These are phyloP conservation scores for Teleogryllus oceanicus DNA, from an alignment of 2,888 invertebrate species.

Conservation along the genomic window DNA sequence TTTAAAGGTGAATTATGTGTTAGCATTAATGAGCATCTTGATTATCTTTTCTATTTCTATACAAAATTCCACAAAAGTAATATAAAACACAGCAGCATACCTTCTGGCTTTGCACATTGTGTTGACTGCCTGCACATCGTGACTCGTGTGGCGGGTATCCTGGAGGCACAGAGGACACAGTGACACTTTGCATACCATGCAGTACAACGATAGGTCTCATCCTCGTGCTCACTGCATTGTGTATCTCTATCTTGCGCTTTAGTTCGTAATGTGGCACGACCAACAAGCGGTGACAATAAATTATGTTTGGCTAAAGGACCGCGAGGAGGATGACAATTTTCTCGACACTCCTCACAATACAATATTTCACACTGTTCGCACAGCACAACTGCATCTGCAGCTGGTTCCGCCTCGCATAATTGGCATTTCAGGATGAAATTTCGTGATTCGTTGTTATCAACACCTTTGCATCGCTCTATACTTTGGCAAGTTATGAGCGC, in stretches of 20 bases:
- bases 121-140: conserved; percentile 89
- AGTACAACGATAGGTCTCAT: conserved; percentile 84
- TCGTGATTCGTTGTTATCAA: conserved; percentile 73
- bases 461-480: conserved; percentile 88
- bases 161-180: conserved; percentile 87
- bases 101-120: conserved; percentile 97
- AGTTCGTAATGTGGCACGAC: conserved; percentile 53
- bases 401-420: conserved; percentile 70
- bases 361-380: conserved; percentile 93
- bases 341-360: conserved; percentile 89
- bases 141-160: conserved; percentile 81
- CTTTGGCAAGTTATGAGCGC: conserved; percentile 84
- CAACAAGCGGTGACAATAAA: conserved; percentile 66
- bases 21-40: too few species aligned
- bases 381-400: conserved; percentile 72
- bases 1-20: too few species aligned
- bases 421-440: conserved; percentile 72
- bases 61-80: too few species aligned
- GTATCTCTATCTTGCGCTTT: conserved; percentile 54
- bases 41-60: too few species aligned
- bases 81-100: conserved; percentile 53
- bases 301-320: conserved; percentile 92
- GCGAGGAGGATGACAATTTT: conserved; percentile 88
- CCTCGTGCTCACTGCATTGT: conserved; percentile 80
- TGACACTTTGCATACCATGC: conserved; percentile 84